phyloP scores from a whole-genome alignment of 1,140 invertebrate genomes.

The Microplitis demolitor region DNA sequence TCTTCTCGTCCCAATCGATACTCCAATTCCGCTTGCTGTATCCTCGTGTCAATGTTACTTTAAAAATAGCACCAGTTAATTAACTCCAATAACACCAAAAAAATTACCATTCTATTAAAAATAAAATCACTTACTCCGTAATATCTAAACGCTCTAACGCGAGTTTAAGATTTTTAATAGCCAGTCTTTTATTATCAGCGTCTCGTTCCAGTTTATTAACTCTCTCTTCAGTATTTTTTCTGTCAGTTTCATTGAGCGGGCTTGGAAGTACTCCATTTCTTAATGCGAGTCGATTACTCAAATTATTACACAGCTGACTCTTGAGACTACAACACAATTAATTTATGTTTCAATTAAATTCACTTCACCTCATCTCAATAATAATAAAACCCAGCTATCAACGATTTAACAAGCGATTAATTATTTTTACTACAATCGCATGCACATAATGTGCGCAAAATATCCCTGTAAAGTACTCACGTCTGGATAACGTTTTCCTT shows the following conservation, averaged over 20 bases:
- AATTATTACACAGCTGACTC: constrained; percentile 67
- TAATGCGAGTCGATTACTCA: constrained; percentile 59
- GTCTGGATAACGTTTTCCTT: constrained; percentile 83
- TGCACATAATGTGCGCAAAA: background rate
- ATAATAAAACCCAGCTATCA: no score
- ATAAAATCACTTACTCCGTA: constrained; percentile 71
- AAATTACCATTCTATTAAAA: background rate
- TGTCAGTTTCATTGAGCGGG: constrained; percentile 64
- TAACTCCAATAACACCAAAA: no score
- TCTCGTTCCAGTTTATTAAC: constrained; percentile 70
- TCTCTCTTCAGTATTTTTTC: constrained; percentile 71
- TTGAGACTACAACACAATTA: constrained; percentile 65
- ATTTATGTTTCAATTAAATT: no score
- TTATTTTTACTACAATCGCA: background rate
- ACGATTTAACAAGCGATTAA: no score
- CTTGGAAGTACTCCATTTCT: constrained; percentile 50
- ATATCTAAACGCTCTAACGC: constrained; percentile 77
- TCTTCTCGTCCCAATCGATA: constrained; percentile 87
- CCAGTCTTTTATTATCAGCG: constrained; percentile 72
- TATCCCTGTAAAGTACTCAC: constrained; percentile 40
- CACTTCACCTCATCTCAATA: no score
- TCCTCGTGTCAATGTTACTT: constrained; percentile 88
- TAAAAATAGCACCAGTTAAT: constrained; percentile 33
- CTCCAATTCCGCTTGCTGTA: constrained; percentile 87
- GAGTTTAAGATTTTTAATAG: constrained; percentile 77